Percentiles rank a stretch among this genome's conserved stretches.
These are phyloP conservation scores for Odocoileus hemionus DNA, from an alignment of 2,113 vertebrate genomes.

Conservation along the genomic window DNA sequence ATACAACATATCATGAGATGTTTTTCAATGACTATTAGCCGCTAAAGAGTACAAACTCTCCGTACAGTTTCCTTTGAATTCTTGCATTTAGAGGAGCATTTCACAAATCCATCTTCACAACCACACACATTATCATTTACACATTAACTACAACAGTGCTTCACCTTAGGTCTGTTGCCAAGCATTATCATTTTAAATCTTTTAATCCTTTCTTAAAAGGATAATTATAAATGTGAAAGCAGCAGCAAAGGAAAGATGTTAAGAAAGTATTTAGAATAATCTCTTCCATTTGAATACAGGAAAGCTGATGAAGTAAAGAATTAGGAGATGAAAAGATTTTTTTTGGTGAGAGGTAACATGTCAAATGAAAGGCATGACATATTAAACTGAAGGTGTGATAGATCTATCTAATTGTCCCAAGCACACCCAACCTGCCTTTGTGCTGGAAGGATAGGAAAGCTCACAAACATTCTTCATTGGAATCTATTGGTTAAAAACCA, in stretches of 20 bases:
- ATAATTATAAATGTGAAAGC: conserved; percentile 79
- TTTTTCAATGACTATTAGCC: conserved; percentile 68
- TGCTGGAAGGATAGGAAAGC: conserved; percentile 49
- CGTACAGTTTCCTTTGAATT: conserved; percentile 75
- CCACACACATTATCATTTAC: conserved; percentile 79
- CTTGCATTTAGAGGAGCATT: conserved; percentile 67
- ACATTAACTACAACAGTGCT: conserved; percentile 76
- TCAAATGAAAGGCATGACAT: conserved; percentile 61
- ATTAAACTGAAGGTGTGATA: neutral
- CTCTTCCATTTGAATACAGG: conserved; percentile 53
- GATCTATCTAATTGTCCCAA: conserved; percentile 7
- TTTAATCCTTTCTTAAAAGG: conserved; percentile 74
- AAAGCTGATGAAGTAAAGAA: conserved; percentile 58
- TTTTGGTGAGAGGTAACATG: conserved; percentile 20
- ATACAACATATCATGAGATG: conserved; percentile 67
- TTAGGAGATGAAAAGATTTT: conserved; percentile 14
- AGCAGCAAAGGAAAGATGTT: conserved; percentile 68
- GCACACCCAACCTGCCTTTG: neutral
- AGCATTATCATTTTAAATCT: conserved; percentile 77
- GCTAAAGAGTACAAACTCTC: conserved; percentile 68
- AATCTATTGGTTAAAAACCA: conserved; percentile 55
- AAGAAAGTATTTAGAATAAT: conserved; percentile 63
- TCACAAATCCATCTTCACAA: conserved; percentile 72
- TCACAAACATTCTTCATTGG: conserved; percentile 33
- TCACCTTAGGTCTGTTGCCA: conserved; percentile 78